Evolutionary conservation across 2,797 vertebrate genomes (phyloP), one percentile per base, ranked within the genome.

Genomic region (Australoheros facetus): DNA sequence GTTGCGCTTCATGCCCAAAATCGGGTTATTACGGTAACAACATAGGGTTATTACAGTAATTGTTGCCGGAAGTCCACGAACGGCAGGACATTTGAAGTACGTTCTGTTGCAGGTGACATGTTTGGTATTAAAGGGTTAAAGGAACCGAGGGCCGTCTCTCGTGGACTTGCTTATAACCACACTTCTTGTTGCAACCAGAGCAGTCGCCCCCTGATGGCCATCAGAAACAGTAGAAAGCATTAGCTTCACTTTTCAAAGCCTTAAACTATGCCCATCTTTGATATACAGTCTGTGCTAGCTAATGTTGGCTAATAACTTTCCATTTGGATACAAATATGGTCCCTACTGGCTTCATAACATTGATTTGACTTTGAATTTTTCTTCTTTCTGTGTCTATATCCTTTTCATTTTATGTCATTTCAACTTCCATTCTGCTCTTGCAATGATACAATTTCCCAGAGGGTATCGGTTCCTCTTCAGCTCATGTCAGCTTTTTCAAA

Each of bases 401-500:
- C 4, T 45, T 45, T 45, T 64, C 5, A 28, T 69, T 69, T 69
- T 3, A n/a, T 51, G 45, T 32, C 12, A 12, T 51, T 51, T 69
- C 6, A 30, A 17, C 17, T n/a, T 69, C 45, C 45, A 48, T 48
- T 48, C 62, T 69, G 42, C 62, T 30, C 42, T 66, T 48, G 62
- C 16, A 69, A 12, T 0, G 62, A 51, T 69, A 51, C 26, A 0
- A 3, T 69, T 69, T 69, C 42, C 42, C 5, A 69, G 26, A 28
- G 62, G 62, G 62, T 4, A n/a, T 51, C 62, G 2, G 14, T 3
- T 78, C 32, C 45, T 58, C 72, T 77, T 69, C 34, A 73, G 3
- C 62, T 30, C 62, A 19, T 51, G 42, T 69, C 62, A 69, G 42
- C 62, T 13, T 66, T 54, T 21, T 75, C 1, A 23, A n/a, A n/a